phyloP scores from a whole-genome alignment of 1,140 invertebrate species.

The Atta texana region DNA sequence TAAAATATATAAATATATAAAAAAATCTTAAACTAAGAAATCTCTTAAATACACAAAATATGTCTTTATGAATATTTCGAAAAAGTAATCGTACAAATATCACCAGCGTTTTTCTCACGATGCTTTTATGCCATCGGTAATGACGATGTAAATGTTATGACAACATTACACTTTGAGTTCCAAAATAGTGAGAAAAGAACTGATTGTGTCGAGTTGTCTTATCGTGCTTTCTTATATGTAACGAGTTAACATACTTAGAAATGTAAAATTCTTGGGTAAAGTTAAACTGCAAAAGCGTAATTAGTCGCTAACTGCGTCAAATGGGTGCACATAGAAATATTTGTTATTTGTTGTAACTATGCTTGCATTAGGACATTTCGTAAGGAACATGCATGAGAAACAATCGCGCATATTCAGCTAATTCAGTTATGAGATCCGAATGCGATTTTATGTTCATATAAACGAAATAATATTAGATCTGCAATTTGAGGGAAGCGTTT shows the following conservation, averaged over 20 bases:
- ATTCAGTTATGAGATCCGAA: not conserved
- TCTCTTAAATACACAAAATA: too few species aligned
- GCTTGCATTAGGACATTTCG: not conserved
- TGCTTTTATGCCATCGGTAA: not conserved
- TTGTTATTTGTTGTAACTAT: not conserved
- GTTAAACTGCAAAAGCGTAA: not conserved
- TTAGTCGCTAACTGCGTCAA: not conserved
- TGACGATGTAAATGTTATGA: not conserved
- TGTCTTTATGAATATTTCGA: not conserved
- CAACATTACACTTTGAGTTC: not conserved
- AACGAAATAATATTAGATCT: not conserved
- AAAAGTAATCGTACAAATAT: not conserved
- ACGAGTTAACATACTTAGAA: not conserved
- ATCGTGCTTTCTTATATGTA: constrained; percentile 7
- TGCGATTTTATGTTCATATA: not conserved
- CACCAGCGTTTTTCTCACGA: not conserved
- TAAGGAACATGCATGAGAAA: not conserved
- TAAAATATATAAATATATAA: not conserved
- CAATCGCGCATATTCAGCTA: not conserved
- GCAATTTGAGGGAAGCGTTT: not conserved
- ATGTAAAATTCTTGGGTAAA: not conserved
- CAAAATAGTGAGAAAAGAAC: constrained; percentile 21
- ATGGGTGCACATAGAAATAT: not conserved
- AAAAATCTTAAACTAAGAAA: too few species aligned
- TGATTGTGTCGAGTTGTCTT: not conserved